Evolutionary conservation across 2,113 vertebrate species (phyloP), one percentile per base, ranked within the genome.

Genomic region (Motacilla tschutschensis): DNA sequence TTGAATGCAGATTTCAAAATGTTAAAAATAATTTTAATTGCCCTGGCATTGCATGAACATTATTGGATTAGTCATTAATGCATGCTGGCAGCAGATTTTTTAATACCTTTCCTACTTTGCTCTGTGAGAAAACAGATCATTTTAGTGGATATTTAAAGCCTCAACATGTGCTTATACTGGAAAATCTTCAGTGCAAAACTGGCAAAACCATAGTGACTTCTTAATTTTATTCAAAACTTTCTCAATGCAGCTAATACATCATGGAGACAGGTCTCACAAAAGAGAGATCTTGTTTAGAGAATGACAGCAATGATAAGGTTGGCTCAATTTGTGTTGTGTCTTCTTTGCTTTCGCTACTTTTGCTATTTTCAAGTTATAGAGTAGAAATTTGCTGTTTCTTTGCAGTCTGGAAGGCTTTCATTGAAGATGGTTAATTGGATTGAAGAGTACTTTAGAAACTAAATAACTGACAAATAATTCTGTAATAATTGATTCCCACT

Each of bases 1-100:
- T 85, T 18, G 31, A 93, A 70, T 79, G 40, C 10, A 66, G 75
- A 76, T 81, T 89, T 91, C 79, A 26, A 89, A 83, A 65, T 58
- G 38, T 58, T 88, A 79, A 88, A 88, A 92, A 79, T 73, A 82
- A 73, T 70, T 88, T 79, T 70, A 92, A 90, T 91, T 91, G 63
- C 19, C 19, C 47, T 79, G 51, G 36, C 3, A 2, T 84, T 66
- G 46, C 38, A 38, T 59, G 48, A 78, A 58, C n/a, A 19, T 77
- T 83, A 67, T 89, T 92, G 57, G 19, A 79, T 83, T 92, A 91
- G 43, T 70, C 63, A 86, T 82, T 84, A 86, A 84, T 76, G 57
- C 48, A 84, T 77, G 40, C 31, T 86, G 66, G 75, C 40, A 82
- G 33, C 36, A 73, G 35, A 16, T 59, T 70, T 83, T 73, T 80